Conservation (phyloP, 2,797 vertebrate genomes). For the Chelidonichthys spinosus region DNA sequence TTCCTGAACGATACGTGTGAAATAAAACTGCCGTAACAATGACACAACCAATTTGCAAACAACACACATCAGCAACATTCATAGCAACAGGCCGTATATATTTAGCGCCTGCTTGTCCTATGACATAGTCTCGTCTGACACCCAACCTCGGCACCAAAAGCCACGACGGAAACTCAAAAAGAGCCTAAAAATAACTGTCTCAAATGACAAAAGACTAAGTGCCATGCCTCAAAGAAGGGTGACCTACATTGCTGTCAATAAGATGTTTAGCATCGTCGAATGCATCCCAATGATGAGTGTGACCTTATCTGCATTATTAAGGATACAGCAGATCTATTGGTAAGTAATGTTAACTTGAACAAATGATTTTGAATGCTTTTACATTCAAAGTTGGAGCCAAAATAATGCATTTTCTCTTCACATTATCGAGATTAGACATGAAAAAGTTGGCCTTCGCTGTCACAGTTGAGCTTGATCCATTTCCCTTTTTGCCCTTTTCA, state of each 20-base stretch:
- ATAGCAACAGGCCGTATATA: conserved; percentile 86
- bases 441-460: conserved; percentile 23
- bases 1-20: background rate
- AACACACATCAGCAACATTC: conserved; percentile 70
- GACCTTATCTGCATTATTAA: background rate
- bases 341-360: background rate
- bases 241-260: conserved; percentile 75
- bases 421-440: background rate
- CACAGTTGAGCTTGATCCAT: conserved; percentile 14
- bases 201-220: conserved; percentile 84
- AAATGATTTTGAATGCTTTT: background rate
- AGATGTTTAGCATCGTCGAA: conserved; percentile 40
- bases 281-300: conserved; percentile 17
- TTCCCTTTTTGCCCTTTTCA: conserved; percentile 37
- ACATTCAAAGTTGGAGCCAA: background rate
- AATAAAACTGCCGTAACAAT: conserved; percentile 47
- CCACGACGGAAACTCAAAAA: conserved; percentile 81
- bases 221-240: conserved; percentile 69
- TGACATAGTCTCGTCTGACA: conserved; percentile 82
- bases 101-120: conserved; percentile 80
- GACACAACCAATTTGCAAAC: conserved; percentile 46
- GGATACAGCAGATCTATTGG: background rate
- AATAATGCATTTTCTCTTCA: background rate
- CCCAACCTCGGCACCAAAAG: conserved; percentile 81
- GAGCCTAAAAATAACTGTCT: conserved; percentile 86